These are phyloP conservation scores for Ectropis grisescens DNA, from an alignment of 1,140 invertebrate genomes.

Conservation along the genomic window DNA sequence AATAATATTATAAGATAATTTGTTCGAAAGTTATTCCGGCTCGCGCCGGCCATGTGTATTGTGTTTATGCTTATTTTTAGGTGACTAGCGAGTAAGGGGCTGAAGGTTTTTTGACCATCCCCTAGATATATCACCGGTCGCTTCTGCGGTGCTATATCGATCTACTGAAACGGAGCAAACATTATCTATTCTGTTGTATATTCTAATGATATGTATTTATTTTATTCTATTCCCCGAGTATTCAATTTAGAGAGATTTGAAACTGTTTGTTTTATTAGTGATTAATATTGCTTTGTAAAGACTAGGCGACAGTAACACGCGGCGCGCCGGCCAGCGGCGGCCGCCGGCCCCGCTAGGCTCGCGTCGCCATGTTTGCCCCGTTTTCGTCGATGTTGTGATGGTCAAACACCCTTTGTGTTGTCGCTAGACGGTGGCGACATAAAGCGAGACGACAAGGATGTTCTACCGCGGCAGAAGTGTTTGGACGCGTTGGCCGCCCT, in stretches of 20 bases:
- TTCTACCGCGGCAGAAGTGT: conserved; percentile 98
- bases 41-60: conserved; percentile 51
- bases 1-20: conserved; percentile 64
- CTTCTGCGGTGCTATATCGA: conserved; percentile 43
- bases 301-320: no score
- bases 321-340: no score
- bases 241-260: no score
- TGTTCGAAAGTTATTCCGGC: conserved; percentile 59
- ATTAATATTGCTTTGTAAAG: no score
- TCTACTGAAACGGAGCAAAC: conserved; percentile 64
- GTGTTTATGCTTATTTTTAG: conserved; percentile 75
- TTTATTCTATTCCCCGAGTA: no score
- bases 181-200: no score
- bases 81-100: conserved; percentile 68
- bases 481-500: conserved; percentile 99
- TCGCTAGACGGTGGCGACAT: conserved; percentile 71
- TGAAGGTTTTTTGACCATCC: conserved; percentile 80
- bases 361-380: conserved; percentile 57
- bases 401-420: conserved; percentile 77
- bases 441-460: conserved; percentile 83
- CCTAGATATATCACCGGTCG: conserved; percentile 41
- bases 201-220: no score
- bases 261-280: no score
- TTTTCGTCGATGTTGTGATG: conserved; percentile 69
- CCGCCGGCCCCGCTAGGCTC: background rate